Base-by-base conservation (phyloP, 2,113 vertebrate species). In the Cynoglossus semilaevis region DNA sequence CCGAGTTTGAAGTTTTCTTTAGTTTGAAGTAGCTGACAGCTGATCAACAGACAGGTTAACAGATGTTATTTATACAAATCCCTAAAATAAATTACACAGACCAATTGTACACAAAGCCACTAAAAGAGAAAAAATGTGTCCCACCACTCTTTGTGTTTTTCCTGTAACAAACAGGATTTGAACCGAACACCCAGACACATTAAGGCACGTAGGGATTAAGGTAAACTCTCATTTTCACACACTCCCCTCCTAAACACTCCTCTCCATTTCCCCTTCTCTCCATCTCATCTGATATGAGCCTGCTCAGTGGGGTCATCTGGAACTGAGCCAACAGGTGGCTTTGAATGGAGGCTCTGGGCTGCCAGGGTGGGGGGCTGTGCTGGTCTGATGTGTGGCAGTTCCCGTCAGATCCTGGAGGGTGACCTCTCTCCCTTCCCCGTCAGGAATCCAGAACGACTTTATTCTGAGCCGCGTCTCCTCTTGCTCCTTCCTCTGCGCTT, bases 281-380 rank as follows among this genome's bases (percentile, higher is more conserved):
- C 56, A 54, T 72, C 72, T 69, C 72, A 80, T 81, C 77, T 64
- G 75, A 81, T 82, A 70, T 47, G 62, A 63, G 59, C 50, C 53
- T 79, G 61, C 51, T 59, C 66, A 54, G 79, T 69, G 53, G 73
- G 85, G 81, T 88, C 79, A 79, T 79, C 67, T 80, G 82, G 84
- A 87, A 83, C 85, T 77, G 67, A 83, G 77, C 86, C 87, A 86
- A 87, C 88, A 88, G 85, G 81, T 88, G 84, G 76, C 76, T 71
- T 78, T 87, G 72, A 76, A 79, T 80, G 70, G 74, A 65, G 67
- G 55, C 58, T 72, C 67, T 68, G 66, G 73, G 66, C n/a, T n/a
- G n/a, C n/a, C n/a, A 68, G 49, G 14, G 14, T 7, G 15, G 22
- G 9, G 9, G 49, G 8, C 3, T 9, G 45, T 9, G 45, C 8